Conservation (phyloP, 1,140 invertebrate genomes). For the Coptotermes formosanus region DNA sequence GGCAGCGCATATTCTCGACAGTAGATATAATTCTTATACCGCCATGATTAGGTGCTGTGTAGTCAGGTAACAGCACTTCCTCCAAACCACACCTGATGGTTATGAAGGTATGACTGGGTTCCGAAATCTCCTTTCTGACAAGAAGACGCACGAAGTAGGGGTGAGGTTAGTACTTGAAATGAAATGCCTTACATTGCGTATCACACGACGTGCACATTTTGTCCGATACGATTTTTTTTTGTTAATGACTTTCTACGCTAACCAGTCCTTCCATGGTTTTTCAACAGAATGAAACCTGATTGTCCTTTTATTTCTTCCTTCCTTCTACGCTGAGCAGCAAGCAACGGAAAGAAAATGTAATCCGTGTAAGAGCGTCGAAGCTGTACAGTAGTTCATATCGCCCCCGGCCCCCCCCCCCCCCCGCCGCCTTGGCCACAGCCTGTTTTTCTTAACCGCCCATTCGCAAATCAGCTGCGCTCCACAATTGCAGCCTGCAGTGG, state of each 20-base stretch:
- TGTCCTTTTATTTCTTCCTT: background rate
- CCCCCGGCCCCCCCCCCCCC: background rate
- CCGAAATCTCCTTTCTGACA: too few relatives aligned
- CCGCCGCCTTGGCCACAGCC: background rate
- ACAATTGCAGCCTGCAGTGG: background rate
- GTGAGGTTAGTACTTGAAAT: too few relatives aligned
- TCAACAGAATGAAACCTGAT: background rate
- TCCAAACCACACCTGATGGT: too few relatives aligned
- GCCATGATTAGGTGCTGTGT: too few relatives aligned
- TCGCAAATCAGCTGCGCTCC: background rate
- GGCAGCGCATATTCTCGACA: too few relatives aligned
- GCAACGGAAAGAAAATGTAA: slow-evolving; percentile 9
- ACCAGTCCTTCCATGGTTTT: background rate
- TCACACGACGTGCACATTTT: too few relatives aligned
- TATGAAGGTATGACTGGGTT: too few relatives aligned
- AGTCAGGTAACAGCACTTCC: too few relatives aligned
- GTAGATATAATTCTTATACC: too few relatives aligned
- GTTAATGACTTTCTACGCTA: background rate
- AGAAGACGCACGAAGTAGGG: too few relatives aligned
- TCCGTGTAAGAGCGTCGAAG: background rate
- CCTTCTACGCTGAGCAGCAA: background rate
- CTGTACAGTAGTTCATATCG: background rate
- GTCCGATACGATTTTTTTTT: background rate
- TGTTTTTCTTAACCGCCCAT: background rate
- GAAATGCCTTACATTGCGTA: too few relatives aligned